Evolutionary conservation across 1,140 invertebrate species (phyloP).

Genomic region (Steinernema khuongi): DNA sequence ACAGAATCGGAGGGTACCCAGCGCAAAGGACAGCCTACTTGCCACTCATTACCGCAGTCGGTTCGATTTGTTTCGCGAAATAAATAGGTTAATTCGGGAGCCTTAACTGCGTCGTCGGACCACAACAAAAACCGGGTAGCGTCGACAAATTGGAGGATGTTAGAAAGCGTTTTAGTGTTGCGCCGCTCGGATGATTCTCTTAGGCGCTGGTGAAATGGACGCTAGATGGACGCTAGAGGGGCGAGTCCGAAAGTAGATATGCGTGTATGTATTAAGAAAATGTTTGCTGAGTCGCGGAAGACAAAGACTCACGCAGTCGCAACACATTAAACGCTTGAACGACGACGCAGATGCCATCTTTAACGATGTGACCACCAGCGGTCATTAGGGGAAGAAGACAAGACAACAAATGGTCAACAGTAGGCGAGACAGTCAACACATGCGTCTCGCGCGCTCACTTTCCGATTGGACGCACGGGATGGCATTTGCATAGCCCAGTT

Average conservation of each 20-base stretch:
- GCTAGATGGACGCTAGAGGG: too few relatives aligned
- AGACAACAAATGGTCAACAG: too few relatives aligned
- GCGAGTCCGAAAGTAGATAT: too few relatives aligned
- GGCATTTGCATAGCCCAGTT: conserved; percentile 3
- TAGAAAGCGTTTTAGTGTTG: background rate
- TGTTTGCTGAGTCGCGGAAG: too few relatives aligned
- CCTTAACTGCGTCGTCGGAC: background rate
- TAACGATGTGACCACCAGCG: background rate
- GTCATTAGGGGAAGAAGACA: background rate
- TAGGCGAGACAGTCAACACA: background rate
- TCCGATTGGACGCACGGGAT: too few relatives aligned
- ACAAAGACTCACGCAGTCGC: background rate
- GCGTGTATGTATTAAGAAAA: too few relatives aligned
- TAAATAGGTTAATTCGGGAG: conserved; percentile 15
- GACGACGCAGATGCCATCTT: background rate
- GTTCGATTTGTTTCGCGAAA: background rate
- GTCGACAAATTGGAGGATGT: conserved; percentile 1
- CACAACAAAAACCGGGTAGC: conserved; percentile 14
- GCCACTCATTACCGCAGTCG: background rate
- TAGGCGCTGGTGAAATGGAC: too few relatives aligned
- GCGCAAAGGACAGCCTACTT: too few relatives aligned
- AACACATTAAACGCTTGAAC: background rate
- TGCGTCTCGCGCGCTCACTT: background rate
- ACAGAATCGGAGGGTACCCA: too few relatives aligned
- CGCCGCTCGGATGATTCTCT: background rate